Evolutionary conservation across 1,140 invertebrate genomes (phyloP).

Genomic region (Hypothenemus hampei): DNA sequence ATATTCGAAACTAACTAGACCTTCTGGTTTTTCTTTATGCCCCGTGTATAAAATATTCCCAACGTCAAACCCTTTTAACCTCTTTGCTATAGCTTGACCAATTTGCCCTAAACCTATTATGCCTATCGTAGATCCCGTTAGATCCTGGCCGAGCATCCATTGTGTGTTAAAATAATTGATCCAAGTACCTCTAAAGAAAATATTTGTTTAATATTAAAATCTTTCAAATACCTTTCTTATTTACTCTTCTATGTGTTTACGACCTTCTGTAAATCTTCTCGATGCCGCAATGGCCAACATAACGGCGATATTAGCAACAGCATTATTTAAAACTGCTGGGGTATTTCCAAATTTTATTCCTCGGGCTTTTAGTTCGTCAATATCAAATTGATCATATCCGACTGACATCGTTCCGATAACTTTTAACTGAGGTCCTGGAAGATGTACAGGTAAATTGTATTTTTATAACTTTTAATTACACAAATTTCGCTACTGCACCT

Average conservation of each 20-base stretch:
- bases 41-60: constrained; percentile 65
- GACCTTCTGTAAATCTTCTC: constrained; percentile 69
- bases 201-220: background rate
- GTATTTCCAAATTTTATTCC: constrained; percentile 73
- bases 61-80: constrained; percentile 66
- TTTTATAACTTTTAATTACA: no score
- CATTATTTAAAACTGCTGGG: constrained; percentile 69
- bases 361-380: constrained; percentile 58
- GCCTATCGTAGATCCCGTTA: constrained; percentile 68
- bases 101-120: constrained; percentile 77
- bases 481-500: constrained; percentile 29
- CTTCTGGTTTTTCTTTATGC: constrained; percentile 58
- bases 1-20: constrained; percentile 39
- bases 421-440: constrained; percentile 64
- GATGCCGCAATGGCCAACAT: constrained; percentile 68
- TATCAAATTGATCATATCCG: constrained; percentile 70
- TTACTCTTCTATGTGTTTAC: constrained; percentile 60
- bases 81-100: constrained; percentile 64
- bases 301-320: constrained; percentile 80
- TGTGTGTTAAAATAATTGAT: constrained; percentile 35
- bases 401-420: constrained; percentile 85
- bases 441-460: constrained; percentile 1
- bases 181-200: constrained; percentile 23
- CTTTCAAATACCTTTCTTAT: constrained; percentile 9
- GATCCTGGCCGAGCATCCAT: constrained; percentile 63